Evolutionary conservation across 1,140 invertebrate species (phyloP).

Genomic region (Scaptomyza graminum): DNA sequence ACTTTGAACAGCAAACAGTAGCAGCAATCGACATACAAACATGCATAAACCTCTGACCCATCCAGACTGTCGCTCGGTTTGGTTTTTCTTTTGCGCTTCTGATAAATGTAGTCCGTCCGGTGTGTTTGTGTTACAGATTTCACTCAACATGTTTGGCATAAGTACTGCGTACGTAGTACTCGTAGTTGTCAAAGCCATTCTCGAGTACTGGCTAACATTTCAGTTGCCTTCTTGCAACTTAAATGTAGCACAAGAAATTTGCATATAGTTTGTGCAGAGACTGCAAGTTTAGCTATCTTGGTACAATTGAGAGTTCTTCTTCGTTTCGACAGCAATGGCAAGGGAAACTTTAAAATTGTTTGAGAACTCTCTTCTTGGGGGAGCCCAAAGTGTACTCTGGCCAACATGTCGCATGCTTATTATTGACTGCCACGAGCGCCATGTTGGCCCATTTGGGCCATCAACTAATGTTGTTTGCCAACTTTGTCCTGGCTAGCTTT

Average conservation of each 20-base stretch:
- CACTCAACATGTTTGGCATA: not conserved
- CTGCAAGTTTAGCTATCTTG: conserved; percentile 29
- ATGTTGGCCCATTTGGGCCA: conserved; percentile 78
- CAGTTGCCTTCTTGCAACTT: conserved; percentile 36
- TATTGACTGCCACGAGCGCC: conserved; percentile 79
- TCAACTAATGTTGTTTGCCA: conserved; percentile 81
- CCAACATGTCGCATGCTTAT: conserved; percentile 81
- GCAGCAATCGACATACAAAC: conserved; percentile 1
- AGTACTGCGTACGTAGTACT: not conserved
- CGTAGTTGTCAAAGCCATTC: conserved; percentile 27
- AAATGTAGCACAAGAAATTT: conserved; percentile 65
- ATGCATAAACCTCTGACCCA: conserved; percentile 30
- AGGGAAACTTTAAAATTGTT: conserved; percentile 71
- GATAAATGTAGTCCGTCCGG: not conserved
- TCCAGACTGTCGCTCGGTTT: conserved; percentile 33
- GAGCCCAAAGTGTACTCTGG: conserved; percentile 65
- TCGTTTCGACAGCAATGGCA: conserved; percentile 14
- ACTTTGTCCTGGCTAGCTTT: conserved; percentile 60
- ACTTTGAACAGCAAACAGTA: conserved; percentile 39
- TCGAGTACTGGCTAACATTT: conserved; percentile 34
- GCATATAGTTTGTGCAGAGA: conserved; percentile 54
- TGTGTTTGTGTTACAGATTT: not conserved
- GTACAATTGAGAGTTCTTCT: conserved; percentile 10
- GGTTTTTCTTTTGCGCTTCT: not conserved
- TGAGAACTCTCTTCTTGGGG: conserved; percentile 57